These are phyloP conservation scores for Thaumetopoea pityocampa DNA, from an alignment of 1,140 invertebrate genomes.

Conservation along the genomic window DNA sequence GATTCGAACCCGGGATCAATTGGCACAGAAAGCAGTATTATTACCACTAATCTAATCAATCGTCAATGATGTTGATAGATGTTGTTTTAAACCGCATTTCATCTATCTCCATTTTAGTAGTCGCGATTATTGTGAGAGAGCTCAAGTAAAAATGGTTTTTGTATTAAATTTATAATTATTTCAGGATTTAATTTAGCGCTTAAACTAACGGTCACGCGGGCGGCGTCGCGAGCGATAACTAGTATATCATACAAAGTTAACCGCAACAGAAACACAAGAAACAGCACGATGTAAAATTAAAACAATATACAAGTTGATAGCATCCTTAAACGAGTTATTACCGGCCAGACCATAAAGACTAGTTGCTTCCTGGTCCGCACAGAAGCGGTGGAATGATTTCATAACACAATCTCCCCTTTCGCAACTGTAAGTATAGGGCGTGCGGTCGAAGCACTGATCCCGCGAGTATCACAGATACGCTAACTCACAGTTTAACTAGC, in stretches of 20 bases:
- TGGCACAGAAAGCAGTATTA: too few relatives aligned
- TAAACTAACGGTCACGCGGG: too few relatives aligned
- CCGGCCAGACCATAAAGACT: constrained; percentile 45
- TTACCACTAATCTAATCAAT: too few relatives aligned
- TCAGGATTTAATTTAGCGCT: too few relatives aligned
- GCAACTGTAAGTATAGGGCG: constrained; percentile 35
- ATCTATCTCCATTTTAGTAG: too few relatives aligned
- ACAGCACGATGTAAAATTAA: constrained; percentile 12
- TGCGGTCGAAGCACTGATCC: constrained; percentile 37
- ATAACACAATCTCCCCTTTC: constrained; percentile 67
- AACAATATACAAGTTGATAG: constrained; percentile 19
- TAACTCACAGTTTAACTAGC: constrained; percentile 46
- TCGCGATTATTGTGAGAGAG: too few relatives aligned
- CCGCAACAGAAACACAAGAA: constrained; percentile 9
- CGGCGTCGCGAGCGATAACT: too few relatives aligned
- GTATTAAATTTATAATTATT: too few relatives aligned
- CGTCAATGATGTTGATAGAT: too few relatives aligned
- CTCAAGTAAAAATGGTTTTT: too few relatives aligned
- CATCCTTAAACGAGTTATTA: constrained; percentile 50
- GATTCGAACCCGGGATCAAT: too few relatives aligned
- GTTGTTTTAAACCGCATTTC: too few relatives aligned
- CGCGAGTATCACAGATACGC: constrained; percentile 28
- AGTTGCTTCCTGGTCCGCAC: constrained; percentile 47
- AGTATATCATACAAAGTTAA: constrained; percentile 10
- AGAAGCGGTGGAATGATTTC: constrained; percentile 59